Evolutionary conservation across 2,797 vertebrate genomes (phyloP).

Genomic region (Austrolebias charrua): DNA sequence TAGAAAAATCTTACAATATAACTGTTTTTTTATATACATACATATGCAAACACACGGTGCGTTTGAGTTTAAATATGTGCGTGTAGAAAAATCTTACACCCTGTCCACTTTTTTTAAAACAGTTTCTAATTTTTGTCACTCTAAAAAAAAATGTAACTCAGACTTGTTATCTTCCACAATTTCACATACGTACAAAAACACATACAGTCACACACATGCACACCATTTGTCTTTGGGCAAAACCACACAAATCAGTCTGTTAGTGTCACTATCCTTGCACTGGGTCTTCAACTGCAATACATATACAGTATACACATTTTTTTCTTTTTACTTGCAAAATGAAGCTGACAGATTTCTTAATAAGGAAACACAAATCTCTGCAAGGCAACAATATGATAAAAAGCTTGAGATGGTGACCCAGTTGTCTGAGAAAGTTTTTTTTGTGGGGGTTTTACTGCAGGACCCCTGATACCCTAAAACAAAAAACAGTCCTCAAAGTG

Average conservation of each 20-base stretch:
- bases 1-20: constrained; percentile 79
- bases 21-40: constrained; percentile 79
- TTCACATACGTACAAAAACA: constrained; percentile 38
- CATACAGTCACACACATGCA: constrained; percentile 20
- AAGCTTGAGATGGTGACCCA: constrained; percentile 70
- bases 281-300: constrained; percentile 44
- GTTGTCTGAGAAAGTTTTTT: constrained; percentile 64
- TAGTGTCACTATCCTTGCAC: constrained; percentile 50
- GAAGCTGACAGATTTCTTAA: constrained; percentile 27
- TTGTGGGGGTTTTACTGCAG: constrained; percentile 35
- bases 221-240: constrained; percentile 47
- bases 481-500: constrained; percentile 78
- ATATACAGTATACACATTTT: constrained; percentile 17
- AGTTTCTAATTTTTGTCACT: constrained; percentile 71
- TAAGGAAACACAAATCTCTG: constrained; percentile 48
- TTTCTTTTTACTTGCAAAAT: constrained; percentile 16
- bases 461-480: constrained; percentile 52
- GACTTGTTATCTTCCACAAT: constrained; percentile 22
- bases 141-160: constrained; percentile 62
- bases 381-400: constrained; percentile 55
- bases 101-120: constrained; percentile 67
- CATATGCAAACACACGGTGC: constrained; percentile 75
- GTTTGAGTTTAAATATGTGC: constrained; percentile 80
- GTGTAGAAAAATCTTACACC: constrained; percentile 81
- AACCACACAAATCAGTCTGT: constrained; percentile 54